Evolutionary conservation across 2,797 vertebrate genomes (phyloP), one percentile per base, ranked within the genome.

Genomic region (Zonotrichia albicollis): DNA sequence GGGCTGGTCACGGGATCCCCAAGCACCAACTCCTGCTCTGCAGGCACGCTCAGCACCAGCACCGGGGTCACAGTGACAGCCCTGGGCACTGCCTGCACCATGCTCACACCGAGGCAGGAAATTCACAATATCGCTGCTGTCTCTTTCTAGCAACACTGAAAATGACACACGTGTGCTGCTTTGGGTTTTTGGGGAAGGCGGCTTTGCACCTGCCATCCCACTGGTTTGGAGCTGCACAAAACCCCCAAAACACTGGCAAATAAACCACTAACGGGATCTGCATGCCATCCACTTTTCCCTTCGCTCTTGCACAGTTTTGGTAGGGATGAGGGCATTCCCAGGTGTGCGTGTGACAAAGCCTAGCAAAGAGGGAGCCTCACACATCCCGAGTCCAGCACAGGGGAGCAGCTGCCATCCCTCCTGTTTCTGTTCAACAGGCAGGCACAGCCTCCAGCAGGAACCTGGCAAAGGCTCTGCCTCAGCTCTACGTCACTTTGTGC

Each of bases 361-460:
- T 29, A 20, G 68, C 89, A 81, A 9, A 58, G 54, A 94, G 38
- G 19, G 87, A 92, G 79, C 91, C 91, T 93, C 67, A 83, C 70
- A 80, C 65, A 89, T 62, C 60, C 74, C 9, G 84, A 94, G 81
- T 54, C 73, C 86, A 79, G 84, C 84, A 65, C 78, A 86, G 11
- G 43, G 75, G 75, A 87, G 64, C 5, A 54, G 92, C 90, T 89
- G 84, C 92, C 89, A 62, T 72, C 78, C 83, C 94, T 92, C 50
- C 84, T 14, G 38, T 40, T 86, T 70, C 81, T 70, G 43, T 30
- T 71, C 70, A 76, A 40, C 54, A 72, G 90, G 81, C 67, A 82
- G 5, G 26, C 75, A 83, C 85, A 68, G 55, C 64, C 53, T 83
- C 62, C 83, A 78, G 14, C 82, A 46, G 0, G 0, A 7, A 46